phyloP scores from a whole-genome alignment of 2,797 vertebrate species.

The Brachyalestes nurse region DNA sequence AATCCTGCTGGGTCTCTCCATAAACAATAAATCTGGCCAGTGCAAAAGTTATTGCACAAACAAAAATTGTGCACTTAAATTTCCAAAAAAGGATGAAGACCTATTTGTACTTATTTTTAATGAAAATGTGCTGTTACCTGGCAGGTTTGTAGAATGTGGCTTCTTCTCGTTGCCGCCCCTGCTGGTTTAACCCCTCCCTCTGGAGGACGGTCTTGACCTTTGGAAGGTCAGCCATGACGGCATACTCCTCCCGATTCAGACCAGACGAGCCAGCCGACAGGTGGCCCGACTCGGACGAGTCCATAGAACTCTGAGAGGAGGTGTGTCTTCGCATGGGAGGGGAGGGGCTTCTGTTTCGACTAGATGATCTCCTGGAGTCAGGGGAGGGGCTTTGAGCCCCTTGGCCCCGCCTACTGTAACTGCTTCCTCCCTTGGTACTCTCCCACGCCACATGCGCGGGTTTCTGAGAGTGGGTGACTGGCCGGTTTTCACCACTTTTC shows the following conservation, averaged over 20 bases:
- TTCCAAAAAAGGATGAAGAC: no score
- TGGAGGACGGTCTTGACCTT: conserved; percentile 82
- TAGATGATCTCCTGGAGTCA: conserved; percentile 43
- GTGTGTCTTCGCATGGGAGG: conserved; percentile 63
- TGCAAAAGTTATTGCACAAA: no score
- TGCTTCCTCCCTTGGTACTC: conserved; percentile 47
- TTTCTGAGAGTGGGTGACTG: conserved; percentile 48
- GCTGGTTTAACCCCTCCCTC: conserved; percentile 62
- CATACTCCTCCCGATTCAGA: conserved; percentile 85
- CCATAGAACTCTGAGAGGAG: conserved; percentile 80
- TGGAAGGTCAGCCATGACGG: conserved; percentile 86
- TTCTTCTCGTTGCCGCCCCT: conserved; percentile 69
- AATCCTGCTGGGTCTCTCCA: no score
- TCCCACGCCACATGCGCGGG: conserved; percentile 56
- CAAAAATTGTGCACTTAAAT: no score
- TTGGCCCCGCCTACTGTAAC: conserved; percentile 34
- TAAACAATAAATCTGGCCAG: no score
- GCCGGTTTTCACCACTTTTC: conserved; percentile 55
- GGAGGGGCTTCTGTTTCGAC: conserved; percentile 64
- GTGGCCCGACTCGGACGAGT: conserved; percentile 72
- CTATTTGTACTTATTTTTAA: no score
- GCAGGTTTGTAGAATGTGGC: conserved; percentile 84
- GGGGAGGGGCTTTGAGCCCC: conserved; percentile 60
- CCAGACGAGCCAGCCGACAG: conserved; percentile 74
- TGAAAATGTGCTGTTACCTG: conserved; percentile 74